phyloP scores from a whole-genome alignment of 2,113 vertebrate species.

The Origma solitaria region DNA sequence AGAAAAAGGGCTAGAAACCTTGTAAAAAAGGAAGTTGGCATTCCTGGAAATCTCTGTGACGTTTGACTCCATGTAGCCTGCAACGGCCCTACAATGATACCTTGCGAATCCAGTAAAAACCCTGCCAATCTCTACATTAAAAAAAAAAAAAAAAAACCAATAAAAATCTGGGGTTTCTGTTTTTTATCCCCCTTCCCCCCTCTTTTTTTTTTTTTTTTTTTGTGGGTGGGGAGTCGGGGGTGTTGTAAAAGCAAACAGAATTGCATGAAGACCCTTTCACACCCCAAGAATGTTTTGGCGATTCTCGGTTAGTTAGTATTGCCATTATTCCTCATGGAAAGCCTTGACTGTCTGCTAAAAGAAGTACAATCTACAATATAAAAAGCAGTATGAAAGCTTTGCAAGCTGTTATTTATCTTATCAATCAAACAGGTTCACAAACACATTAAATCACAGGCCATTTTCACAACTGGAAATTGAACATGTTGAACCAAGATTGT shows the following conservation, averaged over 20 bases:
- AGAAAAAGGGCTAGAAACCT: neutral
- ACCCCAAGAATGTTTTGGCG: fast-evolving
- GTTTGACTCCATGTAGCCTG: neutral
- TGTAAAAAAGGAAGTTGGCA: neutral
- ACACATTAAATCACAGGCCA: neutral
- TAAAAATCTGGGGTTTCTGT: neutral
- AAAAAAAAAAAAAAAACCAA: neutral
- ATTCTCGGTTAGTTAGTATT: neutral
- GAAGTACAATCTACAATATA: neutral
- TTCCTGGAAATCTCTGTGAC: neutral
- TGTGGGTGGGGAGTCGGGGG: too few species aligned
- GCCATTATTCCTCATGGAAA: neutral
- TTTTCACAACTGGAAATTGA: neutral
- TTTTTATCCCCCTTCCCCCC: neutral
- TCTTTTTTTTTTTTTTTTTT: neutral
- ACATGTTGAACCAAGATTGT: neutral
- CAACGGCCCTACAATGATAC: neutral
- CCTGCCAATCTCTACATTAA: too few species aligned
- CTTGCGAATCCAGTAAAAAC: neutral
- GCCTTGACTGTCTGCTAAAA: neutral
- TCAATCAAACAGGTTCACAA: neutral
- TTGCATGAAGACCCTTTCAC: neutral
- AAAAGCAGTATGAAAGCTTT: neutral
- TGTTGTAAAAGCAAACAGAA: neutral
- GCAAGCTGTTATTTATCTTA: neutral